Evolutionary conservation across 2,888 invertebrate species (phyloP), one percentile per base, ranked within the genome.

Genomic region (Arge pagana): DNA sequence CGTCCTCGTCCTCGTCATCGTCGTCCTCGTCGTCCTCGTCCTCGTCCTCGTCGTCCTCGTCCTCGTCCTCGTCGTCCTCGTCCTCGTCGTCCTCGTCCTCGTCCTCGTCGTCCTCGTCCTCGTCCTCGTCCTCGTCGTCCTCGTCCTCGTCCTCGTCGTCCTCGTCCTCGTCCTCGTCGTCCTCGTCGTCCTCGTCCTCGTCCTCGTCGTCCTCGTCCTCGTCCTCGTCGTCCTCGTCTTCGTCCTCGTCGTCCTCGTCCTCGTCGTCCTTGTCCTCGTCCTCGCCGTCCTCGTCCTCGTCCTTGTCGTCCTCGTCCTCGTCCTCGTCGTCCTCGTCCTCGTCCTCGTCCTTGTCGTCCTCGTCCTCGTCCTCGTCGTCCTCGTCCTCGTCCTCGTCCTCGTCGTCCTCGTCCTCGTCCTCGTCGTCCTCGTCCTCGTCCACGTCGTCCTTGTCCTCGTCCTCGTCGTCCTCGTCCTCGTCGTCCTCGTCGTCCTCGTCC

Each of bases 141-240:
- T 26, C 28, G 28, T 26, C 28, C 7, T 26, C 28, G 28, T 26
- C 28, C 7, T 26, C 28, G 28, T 26, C 28, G 28, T 26, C 28
- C 7, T 26, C 28, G 28, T 26, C 28, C 7, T 26, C 28, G 28
- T 26, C 28, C 7, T 26, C 28, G 7, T 26, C 28, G 28, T 26
- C 28, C 28, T 26, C 28, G 28, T 26, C 28, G 28, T 26, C 28
- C 28, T 26, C 28, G 28, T 26, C 28, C 28, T 26, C 28, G 28
- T 26, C 28, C 28, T 26, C 28, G 28, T 26, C 28, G 28, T 26
- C 28, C 7, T 26, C 28, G 28, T 26, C 28, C 7, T 26, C 28
- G 28, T 26, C 28, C 7, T 26, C 28, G 28, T 26, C 28, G 28
- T 48, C n/a, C n/a, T n/a, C n/a, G n/a, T n/a, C n/a, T n/a, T n/a